Evolutionary conservation across 2,797 vertebrate species (phyloP).

Genomic region (Dendrocincla tyrannina): DNA sequence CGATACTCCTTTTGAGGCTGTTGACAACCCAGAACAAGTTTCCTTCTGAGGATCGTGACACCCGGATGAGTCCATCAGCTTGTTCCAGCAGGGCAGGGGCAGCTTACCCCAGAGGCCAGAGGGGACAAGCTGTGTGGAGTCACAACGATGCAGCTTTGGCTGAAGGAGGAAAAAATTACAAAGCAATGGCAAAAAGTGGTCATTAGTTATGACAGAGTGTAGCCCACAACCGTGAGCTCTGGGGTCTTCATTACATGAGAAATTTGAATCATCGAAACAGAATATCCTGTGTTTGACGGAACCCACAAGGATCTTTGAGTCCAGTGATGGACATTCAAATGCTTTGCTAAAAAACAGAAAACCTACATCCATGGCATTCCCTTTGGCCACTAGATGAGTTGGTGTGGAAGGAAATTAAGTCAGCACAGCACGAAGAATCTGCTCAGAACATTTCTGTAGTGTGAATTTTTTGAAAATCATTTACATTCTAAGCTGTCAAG

Average conservation of each 20-base stretch:
- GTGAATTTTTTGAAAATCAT: neutral
- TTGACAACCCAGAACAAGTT: neutral
- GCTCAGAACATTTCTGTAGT: neutral
- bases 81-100: neutral
- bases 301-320: neutral
- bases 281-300: neutral
- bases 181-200: neutral
- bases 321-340: neutral
- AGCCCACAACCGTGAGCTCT: neutral
- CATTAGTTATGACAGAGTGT: neutral
- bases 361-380: neutral
- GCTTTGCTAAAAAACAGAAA: neutral
- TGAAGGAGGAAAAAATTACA: neutral
- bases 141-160: neutral
- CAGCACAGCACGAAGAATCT: neutral
- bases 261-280: neutral
- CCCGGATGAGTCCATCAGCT: neutral
- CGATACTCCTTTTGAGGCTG: rapidly evolving
- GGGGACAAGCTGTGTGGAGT: neutral
- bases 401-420: neutral
- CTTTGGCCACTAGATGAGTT: neutral
- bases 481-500: slow-evolving; percentile 6
- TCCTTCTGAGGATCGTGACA: neutral
- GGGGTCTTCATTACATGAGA: neutral
- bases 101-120: neutral